Base-by-base conservation (phyloP, 1,140 invertebrate species). In the Atta cephalotes region DNA sequence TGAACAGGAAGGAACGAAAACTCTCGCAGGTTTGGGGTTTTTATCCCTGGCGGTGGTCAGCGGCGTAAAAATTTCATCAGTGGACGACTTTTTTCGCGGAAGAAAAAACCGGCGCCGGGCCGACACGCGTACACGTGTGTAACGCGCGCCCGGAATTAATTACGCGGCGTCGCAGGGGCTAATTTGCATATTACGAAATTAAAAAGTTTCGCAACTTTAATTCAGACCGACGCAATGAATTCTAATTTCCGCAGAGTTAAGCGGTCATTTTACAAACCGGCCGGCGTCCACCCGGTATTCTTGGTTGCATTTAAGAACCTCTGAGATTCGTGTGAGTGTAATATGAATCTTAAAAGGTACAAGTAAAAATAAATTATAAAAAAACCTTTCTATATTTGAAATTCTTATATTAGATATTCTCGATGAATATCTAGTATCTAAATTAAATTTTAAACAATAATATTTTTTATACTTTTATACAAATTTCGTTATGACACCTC, bases 121-220 rank as follows among this genome's bases (percentile, higher is more conserved):
- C 74, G 68, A 28, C 39, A 53, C n/a, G 70, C 53, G 53, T 87
- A 86, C 79, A 53, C 84, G 85, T 89, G 77, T 85, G 90, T 91
- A 86, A 92, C 87, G 87, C 77, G 87, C 87, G 88, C 68, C 71
- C 53, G 85, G 89, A 93, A 93, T 93, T 93, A 92, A 93, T 93
- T 92, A 92, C 88, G 74, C 85, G 90, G 56, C 78, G 80, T 65
- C 58, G 88, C 63, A 28, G 72, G 65, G 85, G 81, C 90, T 90
- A 89, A 93, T 93, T 92, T 92, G 90, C 92, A 92, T 92, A 91
- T 93, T 90, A 92, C 88, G 87, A 91, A 92, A 93, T 93, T 92
- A 92, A 92, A 93, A 93, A 90, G 86, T 92, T 93, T 89, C 91
- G 84, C 85, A 49, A 84, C 88, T 91, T 89, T 92, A 92, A 92